Base-by-base conservation (phyloP, 2,113 vertebrate species). In the Aegithalos caudatus region DNA sequence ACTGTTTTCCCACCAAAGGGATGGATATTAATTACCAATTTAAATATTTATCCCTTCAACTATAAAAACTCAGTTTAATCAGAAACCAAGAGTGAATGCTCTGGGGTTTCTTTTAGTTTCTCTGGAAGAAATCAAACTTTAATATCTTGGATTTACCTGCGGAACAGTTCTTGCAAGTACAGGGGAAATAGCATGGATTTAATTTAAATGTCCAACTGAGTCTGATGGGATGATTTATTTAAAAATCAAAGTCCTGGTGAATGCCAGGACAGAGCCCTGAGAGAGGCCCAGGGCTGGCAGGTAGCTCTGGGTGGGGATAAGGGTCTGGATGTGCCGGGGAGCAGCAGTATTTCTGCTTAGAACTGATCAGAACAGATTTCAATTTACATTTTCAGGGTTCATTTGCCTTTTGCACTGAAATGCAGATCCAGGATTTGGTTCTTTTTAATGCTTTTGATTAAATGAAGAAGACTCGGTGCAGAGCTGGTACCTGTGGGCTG, bases 381-480 rank as follows among this genome's bases (percentile, higher is more conserved):
- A 3, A 1, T 62, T 88, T 37, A 13, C 14, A 5, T 38, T 51
- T 79, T 29, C 6, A 33, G 42, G 48, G 5, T 15, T 48, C 9
- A 2, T 37, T 38, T 33, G 2, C 37, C 64, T 23, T 62, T 78
- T 45, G 50, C 27, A 10, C 12, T 11, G 72, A 58, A 61, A 13
- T 0, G 10, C 81, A 40, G 38, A 27, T 44, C 9, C 28, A 10
- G 45, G 61, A n/a, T 60, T 81, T 51, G 12, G 7, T 4, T 6
- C 44, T 15, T 44, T 35, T 23, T 37, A 12, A 1, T 20, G 1
- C 17, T 66, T 83, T 54, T 54, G 22, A 37, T 47, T 19, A 42
- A 33, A 16, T 2, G 16, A 37, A 47, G 5, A 19, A 9, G 25
- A 5, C 2, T 9, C 25, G 0, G n/a, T 21, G 47, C 85, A 29